Percentiles rank a stretch among this genome's conserved stretches.
Evolutionary conservation across 2,797 vertebrate species (phyloP).

Genomic region (Microtus californicus): DNA sequence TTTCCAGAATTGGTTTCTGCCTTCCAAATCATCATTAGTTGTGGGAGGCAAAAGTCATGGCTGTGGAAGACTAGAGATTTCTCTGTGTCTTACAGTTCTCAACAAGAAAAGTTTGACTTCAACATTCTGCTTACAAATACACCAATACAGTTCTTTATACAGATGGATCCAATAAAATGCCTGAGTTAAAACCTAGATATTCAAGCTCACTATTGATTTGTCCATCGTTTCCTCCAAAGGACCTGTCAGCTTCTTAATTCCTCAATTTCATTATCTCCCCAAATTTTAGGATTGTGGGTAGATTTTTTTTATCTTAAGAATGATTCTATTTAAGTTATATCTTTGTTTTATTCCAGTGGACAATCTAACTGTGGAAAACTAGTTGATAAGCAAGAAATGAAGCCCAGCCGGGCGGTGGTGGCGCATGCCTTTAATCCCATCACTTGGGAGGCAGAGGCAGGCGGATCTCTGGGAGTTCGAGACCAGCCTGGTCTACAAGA

Average conservation of each 20-base stretch:
- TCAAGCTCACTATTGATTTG: not conserved
- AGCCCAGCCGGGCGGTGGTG: not conserved
- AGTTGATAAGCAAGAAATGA: not conserved
- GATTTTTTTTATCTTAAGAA: not conserved
- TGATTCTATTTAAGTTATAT: not conserved
- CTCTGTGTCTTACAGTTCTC: not conserved
- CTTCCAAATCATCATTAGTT: not conserved
- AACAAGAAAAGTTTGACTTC: not conserved
- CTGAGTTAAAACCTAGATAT: not conserved
- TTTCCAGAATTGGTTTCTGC: not conserved
- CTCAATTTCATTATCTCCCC: not conserved
- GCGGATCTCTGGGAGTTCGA: no score
- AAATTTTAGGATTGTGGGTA: not conserved
- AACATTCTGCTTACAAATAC: not conserved
- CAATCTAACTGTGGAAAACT: not conserved
- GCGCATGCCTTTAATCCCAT: no score
- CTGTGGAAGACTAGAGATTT: not conserved
- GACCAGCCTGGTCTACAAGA: no score
- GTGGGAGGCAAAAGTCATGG: not conserved
- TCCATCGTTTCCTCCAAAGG: not conserved
- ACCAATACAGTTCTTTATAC: not conserved
- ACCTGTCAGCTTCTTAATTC: not conserved
- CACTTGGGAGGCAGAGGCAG: no score
- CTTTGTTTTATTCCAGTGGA: not conserved
- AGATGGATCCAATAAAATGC: not conserved